Percentiles rank a stretch among this genome's conserved stretches.
Evolutionary conservation across 2,797 vertebrate genomes (phyloP).

Genomic region (Meriones psammophilus): DNA sequence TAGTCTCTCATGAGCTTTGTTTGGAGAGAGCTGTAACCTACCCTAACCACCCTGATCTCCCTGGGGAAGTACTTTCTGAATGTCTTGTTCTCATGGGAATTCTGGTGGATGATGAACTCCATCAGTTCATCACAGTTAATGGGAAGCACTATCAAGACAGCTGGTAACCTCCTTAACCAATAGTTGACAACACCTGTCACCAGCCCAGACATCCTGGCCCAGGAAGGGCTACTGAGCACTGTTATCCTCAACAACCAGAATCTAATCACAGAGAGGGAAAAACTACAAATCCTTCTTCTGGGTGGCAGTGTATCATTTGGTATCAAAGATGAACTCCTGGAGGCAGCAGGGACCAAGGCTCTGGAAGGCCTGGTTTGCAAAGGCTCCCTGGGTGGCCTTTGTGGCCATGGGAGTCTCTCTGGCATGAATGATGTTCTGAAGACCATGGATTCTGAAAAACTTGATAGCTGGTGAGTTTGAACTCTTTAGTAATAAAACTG

Average conservation of each 20-base stretch:
- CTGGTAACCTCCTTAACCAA: not conserved
- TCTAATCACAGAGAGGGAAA: not conserved
- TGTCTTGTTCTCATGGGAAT: no score
- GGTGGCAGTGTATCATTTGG: not conserved
- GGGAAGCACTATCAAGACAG: not conserved
- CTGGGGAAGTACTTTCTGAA: not conserved
- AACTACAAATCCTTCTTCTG: not conserved
- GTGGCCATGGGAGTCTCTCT: not conserved
- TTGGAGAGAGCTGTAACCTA: not conserved
- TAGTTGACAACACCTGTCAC: not conserved
- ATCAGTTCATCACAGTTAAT: not conserved
- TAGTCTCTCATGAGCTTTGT: not conserved
- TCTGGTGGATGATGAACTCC: not conserved
- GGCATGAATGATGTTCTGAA: slow-evolving; percentile 11
- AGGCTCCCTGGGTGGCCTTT: not conserved
- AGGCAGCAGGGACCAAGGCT: slow-evolving; percentile 44
- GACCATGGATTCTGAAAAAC: not conserved
- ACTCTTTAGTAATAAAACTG: not conserved
- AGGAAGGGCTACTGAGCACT: not conserved
- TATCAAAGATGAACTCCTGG: not conserved
- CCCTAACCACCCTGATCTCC: not conserved
- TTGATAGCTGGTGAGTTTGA: slow-evolving; percentile 9
- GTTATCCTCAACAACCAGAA: not conserved
- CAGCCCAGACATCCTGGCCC: slow-evolving; percentile 25
- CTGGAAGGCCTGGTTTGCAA: not conserved